Conservation (phyloP, 2,797 vertebrate species). For the Erethizon dorsatum region DNA sequence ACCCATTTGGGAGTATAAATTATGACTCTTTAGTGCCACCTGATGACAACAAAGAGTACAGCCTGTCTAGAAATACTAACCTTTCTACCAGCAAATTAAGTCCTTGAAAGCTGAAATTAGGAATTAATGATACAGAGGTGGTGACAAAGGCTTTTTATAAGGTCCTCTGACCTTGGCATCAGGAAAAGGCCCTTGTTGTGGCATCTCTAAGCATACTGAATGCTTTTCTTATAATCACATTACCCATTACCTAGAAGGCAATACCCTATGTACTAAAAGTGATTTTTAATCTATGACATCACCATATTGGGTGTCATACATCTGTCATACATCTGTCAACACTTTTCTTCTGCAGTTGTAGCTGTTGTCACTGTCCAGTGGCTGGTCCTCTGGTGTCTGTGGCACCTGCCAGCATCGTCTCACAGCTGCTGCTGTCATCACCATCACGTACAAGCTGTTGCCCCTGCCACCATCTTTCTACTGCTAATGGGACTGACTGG, state of each 20-base stretch:
- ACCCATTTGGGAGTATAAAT: neutral
- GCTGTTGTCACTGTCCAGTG: slow-evolving; percentile 66
- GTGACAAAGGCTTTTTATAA: neutral
- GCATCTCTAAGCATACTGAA: neutral
- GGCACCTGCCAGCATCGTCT: slow-evolving; percentile 66
- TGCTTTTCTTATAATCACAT: neutral
- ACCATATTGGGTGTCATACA: neutral
- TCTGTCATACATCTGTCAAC: neutral
- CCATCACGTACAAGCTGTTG: slow-evolving; percentile 71
- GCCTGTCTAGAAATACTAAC: neutral
- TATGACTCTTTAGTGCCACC: slow-evolving; percentile 68
- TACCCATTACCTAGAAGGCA: neutral
- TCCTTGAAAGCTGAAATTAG: neutral
- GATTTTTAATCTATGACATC: neutral
- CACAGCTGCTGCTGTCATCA: slow-evolving; percentile 67
- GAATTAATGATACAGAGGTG: neutral
- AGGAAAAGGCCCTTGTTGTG: neutral
- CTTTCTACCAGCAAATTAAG: slow-evolving; percentile 33
- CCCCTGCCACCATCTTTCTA: slow-evolving; percentile 57
- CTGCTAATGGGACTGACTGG: slow-evolving; percentile 69
- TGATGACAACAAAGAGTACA: slow-evolving; percentile 32
- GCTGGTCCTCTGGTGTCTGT: neutral
- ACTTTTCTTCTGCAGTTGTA: neutral
- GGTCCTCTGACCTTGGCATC: neutral
- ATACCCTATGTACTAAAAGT: neutral